These are phyloP conservation scores for Furcula furcula DNA, from an alignment of 2,888 invertebrate genomes.

Conservation along the genomic window DNA sequence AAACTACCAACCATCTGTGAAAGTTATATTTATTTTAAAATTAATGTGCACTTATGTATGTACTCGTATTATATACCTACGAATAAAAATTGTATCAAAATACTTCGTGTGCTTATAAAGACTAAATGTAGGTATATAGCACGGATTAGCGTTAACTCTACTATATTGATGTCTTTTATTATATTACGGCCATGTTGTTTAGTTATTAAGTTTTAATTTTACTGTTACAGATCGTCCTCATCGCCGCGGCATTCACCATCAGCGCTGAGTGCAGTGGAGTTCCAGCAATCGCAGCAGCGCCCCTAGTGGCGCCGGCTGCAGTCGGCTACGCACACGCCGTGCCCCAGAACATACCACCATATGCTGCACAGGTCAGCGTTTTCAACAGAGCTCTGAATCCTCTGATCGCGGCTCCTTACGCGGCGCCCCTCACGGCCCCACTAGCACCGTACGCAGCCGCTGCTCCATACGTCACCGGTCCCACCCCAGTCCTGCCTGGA, in stretches of 20 bases:
- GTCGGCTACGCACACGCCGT: constrained; percentile 81
- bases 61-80: too few relatives aligned
- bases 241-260: constrained; percentile 61
- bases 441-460: constrained; percentile 37
- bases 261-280: constrained; percentile 63
- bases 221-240: constrained; percentile 64
- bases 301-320: constrained; percentile 77
- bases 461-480: constrained; percentile 15
- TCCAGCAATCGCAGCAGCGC: constrained; percentile 53
- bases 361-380: constrained; percentile 82
- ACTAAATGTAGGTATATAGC: too few relatives aligned
- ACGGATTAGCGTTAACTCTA: too few relatives aligned
- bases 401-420: constrained; percentile 52
- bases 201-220: constrained; percentile 5
- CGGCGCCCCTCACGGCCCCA: constrained; percentile 36
- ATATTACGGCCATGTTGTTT: too few relatives aligned
- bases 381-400: constrained; percentile 69
- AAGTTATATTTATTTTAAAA: too few relatives aligned
- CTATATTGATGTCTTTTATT: too few relatives aligned
- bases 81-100: too few relatives aligned
- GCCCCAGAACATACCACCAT: constrained; percentile 84
- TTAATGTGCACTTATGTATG: too few relatives aligned
- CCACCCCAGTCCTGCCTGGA: too few relatives aligned
- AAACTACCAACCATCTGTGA: too few relatives aligned
- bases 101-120: too few relatives aligned